Percentiles rank a stretch among this genome's conserved stretches.
These are phyloP conservation scores for Peromyscus eremicus DNA, from an alignment of 2,797 vertebrate genomes.

Conservation along the genomic window DNA sequence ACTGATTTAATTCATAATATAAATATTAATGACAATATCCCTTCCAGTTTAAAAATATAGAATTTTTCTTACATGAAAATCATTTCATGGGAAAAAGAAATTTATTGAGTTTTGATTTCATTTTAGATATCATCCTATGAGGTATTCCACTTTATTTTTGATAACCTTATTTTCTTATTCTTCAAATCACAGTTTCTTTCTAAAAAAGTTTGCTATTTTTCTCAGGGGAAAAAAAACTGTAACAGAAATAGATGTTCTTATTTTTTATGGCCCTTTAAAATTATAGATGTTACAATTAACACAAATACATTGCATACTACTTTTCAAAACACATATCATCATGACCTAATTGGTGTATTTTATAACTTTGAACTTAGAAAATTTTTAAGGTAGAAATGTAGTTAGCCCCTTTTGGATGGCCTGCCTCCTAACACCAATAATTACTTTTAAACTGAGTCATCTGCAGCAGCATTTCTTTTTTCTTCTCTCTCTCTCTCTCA, in stretches of 20 bases:
- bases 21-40: background rate
- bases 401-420: background rate
- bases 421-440: background rate
- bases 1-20: slow-evolving; percentile 39
- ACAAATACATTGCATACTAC: background rate
- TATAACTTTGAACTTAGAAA: background rate
- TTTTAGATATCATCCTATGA: slow-evolving; percentile 42
- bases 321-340: slow-evolving; percentile 29
- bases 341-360: background rate
- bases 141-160: background rate
- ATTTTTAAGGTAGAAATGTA: background rate
- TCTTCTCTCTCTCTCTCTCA: background rate
- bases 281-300: slow-evolving; percentile 30
- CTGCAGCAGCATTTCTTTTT: slow-evolving; percentile 4
- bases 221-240: background rate
- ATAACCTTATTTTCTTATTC: slow-evolving; percentile 5
- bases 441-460: background rate
- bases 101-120: slow-evolving; percentile 55
- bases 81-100: slow-evolving; percentile 33
- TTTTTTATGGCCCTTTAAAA: slow-evolving; percentile 34
- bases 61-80: slow-evolving; percentile 47
- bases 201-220: slow-evolving; percentile 41
- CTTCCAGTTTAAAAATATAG: background rate
- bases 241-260: slow-evolving; percentile 23
- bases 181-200: slow-evolving; percentile 29